A percentile compares a stretch with the other conserved stretches of the same genome.
Conservation (phyloP, 2,888 invertebrate genomes). For the Cheilosia impressa region DNA sequence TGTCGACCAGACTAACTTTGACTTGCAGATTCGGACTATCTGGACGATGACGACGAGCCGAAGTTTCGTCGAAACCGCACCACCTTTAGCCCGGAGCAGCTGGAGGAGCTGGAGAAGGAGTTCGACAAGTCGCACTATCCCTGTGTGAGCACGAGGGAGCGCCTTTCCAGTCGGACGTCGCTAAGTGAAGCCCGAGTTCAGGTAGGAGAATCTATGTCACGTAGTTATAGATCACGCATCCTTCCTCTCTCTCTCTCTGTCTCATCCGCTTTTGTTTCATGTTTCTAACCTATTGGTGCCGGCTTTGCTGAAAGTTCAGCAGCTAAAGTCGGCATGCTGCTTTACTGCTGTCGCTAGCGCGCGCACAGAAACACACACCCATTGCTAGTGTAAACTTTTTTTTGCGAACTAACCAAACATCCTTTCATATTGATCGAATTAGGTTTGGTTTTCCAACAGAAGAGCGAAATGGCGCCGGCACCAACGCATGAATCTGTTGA, state of each 20-base stretch:
- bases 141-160: conserved; percentile 95
- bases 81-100: conserved; percentile 96
- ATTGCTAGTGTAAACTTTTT: conserved; percentile 76
- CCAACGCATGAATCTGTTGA: conserved; percentile 97
- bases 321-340: not conserved
- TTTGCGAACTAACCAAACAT: conserved; percentile 83
- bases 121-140: conserved; percentile 98
- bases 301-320: conserved; percentile 34
- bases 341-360: not conserved
- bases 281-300: conserved; percentile 49
- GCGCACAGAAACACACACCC: conserved; percentile 22
- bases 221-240: conserved; percentile 58
- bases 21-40: conserved; percentile 90
- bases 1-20: conserved; percentile 80
- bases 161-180: conserved; percentile 95
- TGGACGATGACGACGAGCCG: conserved; percentile 92
- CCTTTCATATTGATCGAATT: conserved; percentile 85
- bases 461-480: conserved; percentile 99
- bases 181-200: conserved; percentile 97
- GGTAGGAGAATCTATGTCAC: conserved; percentile 85
- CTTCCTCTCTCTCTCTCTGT: conserved; percentile 30
- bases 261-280: conserved; percentile 38
- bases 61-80: conserved; percentile 97
- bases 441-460: conserved; percentile 99
- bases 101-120: conserved; percentile 97